Evolutionary conservation across 2,888 invertebrate species (phyloP), one percentile per base, ranked within the genome.

Genomic region (Prosopocoilus inquinatus): DNA sequence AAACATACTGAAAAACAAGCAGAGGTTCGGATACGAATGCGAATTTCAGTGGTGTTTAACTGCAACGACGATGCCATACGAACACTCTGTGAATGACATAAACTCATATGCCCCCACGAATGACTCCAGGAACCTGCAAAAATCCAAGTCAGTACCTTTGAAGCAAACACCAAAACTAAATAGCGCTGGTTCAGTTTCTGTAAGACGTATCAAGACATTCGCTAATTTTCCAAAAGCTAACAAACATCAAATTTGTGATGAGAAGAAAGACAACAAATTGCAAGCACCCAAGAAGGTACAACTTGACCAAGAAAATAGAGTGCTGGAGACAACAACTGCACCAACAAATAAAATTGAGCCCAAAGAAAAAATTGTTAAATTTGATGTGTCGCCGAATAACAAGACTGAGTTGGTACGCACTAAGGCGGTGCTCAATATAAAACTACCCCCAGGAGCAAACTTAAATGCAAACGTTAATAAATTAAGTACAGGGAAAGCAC

Each of bases 251-350:
- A 28, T 5, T 7, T 28, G 20, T 33, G 51, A n/a, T 33, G 20
- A 8, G 53, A 58, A 47, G 55, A 52, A 58, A 45, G 36, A 47
- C 81, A 83, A 58, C 81, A 82, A 39, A 87, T n/a, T n/a, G n/a
- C n/a, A 87, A 73, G 83, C 82, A 35, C 77, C 79, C 0, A 80
- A 83, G 62, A 78, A 86, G n/a, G 81, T 82, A 60, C 82, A 85
- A 70, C 80, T 84, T 1, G 86, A 87, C 67, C 81, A 81, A 63
- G 70, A 84, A 32, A 87, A 86, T 67, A 75, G 79, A 57, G 83
- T 83, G 66, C 76, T 88, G 3, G 82, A 84, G 48, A 77, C 81
- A 12, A n/a, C n/a, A 28, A 28, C 1, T 4, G 3, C 3, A 28
- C 1, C 20, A 28, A 28, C 20, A 28, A 28, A 28, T 28, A 84